Base-by-base conservation (phyloP, 1,140 invertebrate genomes). In the Glossosoma conforme region DNA sequence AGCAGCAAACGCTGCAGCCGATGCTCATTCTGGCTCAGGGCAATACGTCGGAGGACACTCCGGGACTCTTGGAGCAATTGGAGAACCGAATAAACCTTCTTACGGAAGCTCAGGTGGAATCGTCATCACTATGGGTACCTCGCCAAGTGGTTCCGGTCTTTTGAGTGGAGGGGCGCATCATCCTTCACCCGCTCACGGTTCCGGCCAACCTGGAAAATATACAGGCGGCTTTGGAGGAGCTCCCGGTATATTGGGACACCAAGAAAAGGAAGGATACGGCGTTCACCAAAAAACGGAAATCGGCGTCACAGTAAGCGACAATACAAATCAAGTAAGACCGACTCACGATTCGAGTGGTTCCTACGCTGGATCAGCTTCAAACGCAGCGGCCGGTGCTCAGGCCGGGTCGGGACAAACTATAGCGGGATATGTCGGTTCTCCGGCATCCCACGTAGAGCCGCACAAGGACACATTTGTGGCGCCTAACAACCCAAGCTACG, bases 141-240 rank as follows among this genome's bases (percentile, higher is more conserved):
- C 14, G 30, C 2, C 6, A 3, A 3, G n/a, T 22, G 3, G 6
- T 24, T 21, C 13, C 6, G 19, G 10, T 15, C 36, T 17, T 15
- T 11, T 33, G 20, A 40, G 11, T 25, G 8, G 9, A 25, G 46
- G 15, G 30, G 15, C 24, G 22, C 24, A 46, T 28, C 22, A 46
- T 33, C 21, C 9, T 21, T 20, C 22, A 2, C 11, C 24, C 8
- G 43, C 19, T 44, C 6, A 13, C 15, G 8, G 13, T 8, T 42
- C 15, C 11, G 18, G 11, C 24, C 24, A 51, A 10, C 25, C 22
- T 18, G 42, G 33, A 33, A 38, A 56, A 36, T 57, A 57, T 30
- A 44, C 38, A 8, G 54, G 49, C n/a, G 14, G 44, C 20, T 52
- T 52, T 38, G 48, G 54, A 35, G 54, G 54, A 13, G 36, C 37